Conservation (phyloP, 2,113 vertebrate species). For the Pangasianodon hypophthalmus region DNA sequence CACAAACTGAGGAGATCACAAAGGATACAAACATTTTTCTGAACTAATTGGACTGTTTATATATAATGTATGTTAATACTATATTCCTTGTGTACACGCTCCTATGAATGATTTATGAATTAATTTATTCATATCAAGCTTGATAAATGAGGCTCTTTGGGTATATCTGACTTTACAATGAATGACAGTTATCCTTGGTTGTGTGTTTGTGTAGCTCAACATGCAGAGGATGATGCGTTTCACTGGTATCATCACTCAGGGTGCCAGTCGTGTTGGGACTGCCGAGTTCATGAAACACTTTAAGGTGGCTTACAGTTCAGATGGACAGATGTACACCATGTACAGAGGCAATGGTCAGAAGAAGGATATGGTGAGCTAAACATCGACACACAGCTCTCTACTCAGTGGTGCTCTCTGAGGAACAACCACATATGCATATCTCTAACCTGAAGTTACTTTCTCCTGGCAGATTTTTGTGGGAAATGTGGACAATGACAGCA, state of each 20-base stretch:
- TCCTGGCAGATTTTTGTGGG: slow-evolving; percentile 81
- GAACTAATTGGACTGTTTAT: not conserved
- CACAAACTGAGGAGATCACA: not conserved
- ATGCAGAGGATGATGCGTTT: slow-evolving; percentile 85
- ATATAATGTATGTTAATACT: too few species aligned
- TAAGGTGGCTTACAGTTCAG: slow-evolving; percentile 85
- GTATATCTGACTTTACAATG: not conserved
- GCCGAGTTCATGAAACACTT: slow-evolving; percentile 84
- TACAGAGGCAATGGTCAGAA: slow-evolving; percentile 66
- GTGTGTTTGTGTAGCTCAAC: slow-evolving; percentile 77
- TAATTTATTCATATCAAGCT: not conserved
- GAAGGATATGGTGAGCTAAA: slow-evolving; percentile 76
- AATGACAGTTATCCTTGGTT: not conserved
- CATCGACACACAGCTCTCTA: not conserved
- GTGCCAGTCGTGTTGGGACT: slow-evolving; percentile 82
- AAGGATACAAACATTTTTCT: not conserved
- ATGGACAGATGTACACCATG: slow-evolving; percentile 78
- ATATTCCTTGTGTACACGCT: not conserved
- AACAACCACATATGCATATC: not conserved
- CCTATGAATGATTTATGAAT: not conserved
- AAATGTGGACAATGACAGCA: slow-evolving; percentile 80
- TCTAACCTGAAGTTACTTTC: not conserved
- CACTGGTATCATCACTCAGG: slow-evolving; percentile 86
- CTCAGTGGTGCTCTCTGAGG: not conserved
- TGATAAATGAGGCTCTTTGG: not conserved